These are phyloP conservation scores for Colletes latitarsis DNA, from an alignment of 1,140 invertebrate species.

Conservation along the genomic window DNA sequence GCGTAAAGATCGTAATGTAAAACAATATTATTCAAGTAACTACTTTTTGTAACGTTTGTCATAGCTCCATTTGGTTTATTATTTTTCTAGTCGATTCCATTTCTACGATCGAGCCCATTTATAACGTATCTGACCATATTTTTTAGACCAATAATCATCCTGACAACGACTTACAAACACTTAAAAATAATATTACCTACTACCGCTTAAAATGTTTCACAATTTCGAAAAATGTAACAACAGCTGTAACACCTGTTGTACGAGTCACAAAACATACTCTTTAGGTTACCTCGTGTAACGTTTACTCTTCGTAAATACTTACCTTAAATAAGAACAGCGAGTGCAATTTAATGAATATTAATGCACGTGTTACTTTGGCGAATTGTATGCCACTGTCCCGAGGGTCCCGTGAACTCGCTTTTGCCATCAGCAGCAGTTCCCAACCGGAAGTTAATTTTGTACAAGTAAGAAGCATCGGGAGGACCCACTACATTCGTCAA, in stretches of 20 bases:
- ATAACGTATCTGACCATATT: no score
- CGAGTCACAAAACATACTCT: not conserved
- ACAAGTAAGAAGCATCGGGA: conserved; percentile 5
- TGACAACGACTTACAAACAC: no score
- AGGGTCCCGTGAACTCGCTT: conserved; percentile 6
- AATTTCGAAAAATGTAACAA: not conserved
- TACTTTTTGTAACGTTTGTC: not conserved
- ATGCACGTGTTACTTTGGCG: conserved; percentile 28
- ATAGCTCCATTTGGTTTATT: not conserved
- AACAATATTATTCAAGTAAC: conserved; percentile 42
- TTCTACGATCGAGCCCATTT: no score
- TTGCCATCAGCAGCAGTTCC: not conserved
- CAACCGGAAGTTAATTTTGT: conserved; percentile 29
- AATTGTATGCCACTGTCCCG: conserved; percentile 29
- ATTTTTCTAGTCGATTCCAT: no score
- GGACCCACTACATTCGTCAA: not conserved
- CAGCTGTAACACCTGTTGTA: not conserved
- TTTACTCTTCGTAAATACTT: not conserved
- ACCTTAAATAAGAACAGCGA: conserved; percentile 8
- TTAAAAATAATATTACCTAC: no score
- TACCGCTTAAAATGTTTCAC: not conserved
- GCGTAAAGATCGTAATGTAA: conserved; percentile 12
- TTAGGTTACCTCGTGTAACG: conserved; percentile 7
- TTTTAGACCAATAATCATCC: no score
- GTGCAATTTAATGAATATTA: conserved; percentile 45